These are phyloP conservation scores for Marcusenius ussheri DNA, from an alignment of 2,113 vertebrate genomes.

Conservation along the genomic window DNA sequence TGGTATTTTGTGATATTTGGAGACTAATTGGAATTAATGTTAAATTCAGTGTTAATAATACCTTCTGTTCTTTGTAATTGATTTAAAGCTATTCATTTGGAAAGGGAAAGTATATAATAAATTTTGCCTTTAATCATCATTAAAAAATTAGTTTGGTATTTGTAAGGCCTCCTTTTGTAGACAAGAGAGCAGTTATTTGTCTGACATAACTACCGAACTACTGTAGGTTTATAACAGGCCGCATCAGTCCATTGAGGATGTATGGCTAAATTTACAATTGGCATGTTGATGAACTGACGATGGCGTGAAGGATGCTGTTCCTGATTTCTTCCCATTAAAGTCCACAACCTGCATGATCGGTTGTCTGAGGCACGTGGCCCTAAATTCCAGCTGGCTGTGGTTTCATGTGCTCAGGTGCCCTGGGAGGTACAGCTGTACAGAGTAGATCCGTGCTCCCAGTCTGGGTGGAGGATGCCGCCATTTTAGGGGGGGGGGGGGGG, in stretches of 20 bases:
- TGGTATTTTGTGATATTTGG: neutral
- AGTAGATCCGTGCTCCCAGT: neutral
- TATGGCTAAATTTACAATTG: neutral
- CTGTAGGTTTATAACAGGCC: neutral
- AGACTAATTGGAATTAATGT: neutral
- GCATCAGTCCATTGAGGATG: neutral
- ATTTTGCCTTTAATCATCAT: neutral
- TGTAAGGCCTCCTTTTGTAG: neutral
- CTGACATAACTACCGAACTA: neutral
- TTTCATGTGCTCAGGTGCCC: neutral
- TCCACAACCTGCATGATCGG: neutral
- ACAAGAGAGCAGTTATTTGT: neutral
- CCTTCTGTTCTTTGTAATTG: neutral
- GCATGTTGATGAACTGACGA: neutral
- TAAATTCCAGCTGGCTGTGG: neutral
- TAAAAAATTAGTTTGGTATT: neutral
- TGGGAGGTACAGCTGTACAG: neutral
- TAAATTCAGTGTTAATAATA: neutral
- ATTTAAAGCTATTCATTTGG: neutral
- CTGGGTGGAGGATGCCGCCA: conserved; percentile 4
- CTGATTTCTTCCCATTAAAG: conserved; percentile 4
- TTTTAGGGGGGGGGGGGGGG: too few relatives aligned
- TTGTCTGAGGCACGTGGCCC: neutral
- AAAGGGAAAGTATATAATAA: neutral
- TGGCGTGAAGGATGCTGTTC: neutral